Conservation (phyloP, 2,113 vertebrate species). For the Alligator sinensis region DNA sequence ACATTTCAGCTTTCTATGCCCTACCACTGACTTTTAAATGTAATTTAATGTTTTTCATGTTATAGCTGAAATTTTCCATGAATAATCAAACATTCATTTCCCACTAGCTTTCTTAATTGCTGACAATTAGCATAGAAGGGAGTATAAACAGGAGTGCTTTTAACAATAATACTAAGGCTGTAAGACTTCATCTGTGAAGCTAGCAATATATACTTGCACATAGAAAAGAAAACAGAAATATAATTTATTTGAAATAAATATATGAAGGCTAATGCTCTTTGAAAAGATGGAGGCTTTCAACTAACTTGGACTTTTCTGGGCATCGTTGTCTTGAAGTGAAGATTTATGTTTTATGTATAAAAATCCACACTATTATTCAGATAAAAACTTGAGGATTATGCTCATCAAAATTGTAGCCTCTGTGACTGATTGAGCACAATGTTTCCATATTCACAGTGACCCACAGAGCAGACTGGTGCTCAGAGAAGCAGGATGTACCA, state of each 20-base stretch:
- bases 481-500: no score
- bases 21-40: neutral
- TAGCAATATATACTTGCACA: neutral
- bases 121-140: neutral
- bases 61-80: neutral
- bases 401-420: neutral
- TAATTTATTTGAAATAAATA: constrained; percentile 14
- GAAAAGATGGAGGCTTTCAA: neutral
- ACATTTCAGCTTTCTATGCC: neutral
- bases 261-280: neutral
- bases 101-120: neutral
- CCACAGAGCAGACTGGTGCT: no score
- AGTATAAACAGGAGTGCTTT: neutral
- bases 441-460: no score
- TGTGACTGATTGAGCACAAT: neutral
- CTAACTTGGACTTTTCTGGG: neutral
- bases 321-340: neutral
- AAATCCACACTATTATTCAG: neutral
- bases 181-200: neutral
- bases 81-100: neutral
- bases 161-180: neutral
- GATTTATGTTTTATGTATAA: neutral
- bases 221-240: neutral
- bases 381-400: neutral
- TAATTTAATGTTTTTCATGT: neutral